phyloP scores from a whole-genome alignment of 2,888 invertebrate genomes.

The Dione juno region DNA sequence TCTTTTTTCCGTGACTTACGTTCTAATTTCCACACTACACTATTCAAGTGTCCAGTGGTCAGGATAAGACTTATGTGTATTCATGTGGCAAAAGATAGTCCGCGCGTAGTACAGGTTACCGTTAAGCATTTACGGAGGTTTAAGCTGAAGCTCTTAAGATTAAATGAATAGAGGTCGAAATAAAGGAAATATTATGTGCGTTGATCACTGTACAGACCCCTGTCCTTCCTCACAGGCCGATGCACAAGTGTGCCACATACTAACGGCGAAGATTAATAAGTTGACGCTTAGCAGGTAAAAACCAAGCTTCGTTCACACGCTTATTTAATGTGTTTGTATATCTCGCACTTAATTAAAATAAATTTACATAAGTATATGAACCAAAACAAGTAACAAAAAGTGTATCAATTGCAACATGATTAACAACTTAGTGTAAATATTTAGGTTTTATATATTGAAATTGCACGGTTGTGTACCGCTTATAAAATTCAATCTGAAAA shows the following conservation, averaged over 20 bases:
- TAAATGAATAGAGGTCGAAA: slow-evolving; percentile 11
- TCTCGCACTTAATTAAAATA: not conserved
- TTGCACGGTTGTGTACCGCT: not conserved
- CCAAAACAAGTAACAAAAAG: not conserved
- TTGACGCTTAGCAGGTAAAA: slow-evolving; percentile 6
- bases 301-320: not conserved
- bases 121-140: not conserved
- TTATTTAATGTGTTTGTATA: slow-evolving; percentile 8
- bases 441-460: not conserved
- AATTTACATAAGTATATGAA: not conserved
- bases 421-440: not conserved
- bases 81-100: slow-evolving; percentile 31
- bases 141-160: slow-evolving; percentile 13
- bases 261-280: slow-evolving; percentile 18
- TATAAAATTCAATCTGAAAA: not conserved
- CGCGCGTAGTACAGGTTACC: not conserved
- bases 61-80: slow-evolving; percentile 27
- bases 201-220: slow-evolving; percentile 15
- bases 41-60: slow-evolving; percentile 26
- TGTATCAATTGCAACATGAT: not conserved
- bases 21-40: slow-evolving; percentile 1
- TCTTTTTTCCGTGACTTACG: not conserved
- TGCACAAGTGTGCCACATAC: slow-evolving; percentile 24
- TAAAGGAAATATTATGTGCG: not conserved
- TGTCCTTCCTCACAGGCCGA: slow-evolving; percentile 14